Evolutionary conservation across 23 tunicate genomes (phyloP).

Genomic region (Styela clava): DNA sequence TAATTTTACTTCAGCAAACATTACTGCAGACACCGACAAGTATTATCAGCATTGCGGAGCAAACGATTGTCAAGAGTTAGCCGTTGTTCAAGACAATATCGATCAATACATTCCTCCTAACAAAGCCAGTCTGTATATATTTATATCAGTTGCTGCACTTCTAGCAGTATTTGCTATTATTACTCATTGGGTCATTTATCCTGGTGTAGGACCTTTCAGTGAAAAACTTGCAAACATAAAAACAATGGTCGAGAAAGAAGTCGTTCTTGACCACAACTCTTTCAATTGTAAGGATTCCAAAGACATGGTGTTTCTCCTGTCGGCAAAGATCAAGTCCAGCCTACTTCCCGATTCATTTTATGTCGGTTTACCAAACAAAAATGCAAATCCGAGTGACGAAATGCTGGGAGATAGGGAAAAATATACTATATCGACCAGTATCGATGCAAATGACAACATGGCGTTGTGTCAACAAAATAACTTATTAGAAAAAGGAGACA

Average conservation of each 20-base stretch:
- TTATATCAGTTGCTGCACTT: background rate
- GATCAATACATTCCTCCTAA: slow-evolving; percentile 18
- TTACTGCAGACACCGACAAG: background rate
- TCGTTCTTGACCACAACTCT: background rate
- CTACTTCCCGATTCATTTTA: no score
- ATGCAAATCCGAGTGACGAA: no score
- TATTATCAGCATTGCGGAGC: slow-evolving; percentile 11
- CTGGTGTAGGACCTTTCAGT: background rate
- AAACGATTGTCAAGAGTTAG: slow-evolving; percentile 4
- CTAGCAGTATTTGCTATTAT: slow-evolving; percentile 5
- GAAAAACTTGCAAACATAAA: slow-evolving; percentile 3
- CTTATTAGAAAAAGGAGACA: background rate
- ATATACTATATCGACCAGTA: no score
- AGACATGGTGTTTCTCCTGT: background rate
- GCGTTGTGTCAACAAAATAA: no score
- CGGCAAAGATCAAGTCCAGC: no score
- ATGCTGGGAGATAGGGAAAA: no score
- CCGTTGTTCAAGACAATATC: background rate
- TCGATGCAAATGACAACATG: no score
- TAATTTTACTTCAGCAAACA: background rate
- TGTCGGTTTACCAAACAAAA: no score
- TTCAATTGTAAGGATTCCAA: background rate
- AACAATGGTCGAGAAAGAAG: background rate
- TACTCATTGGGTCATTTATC: slow-evolving; percentile 3
- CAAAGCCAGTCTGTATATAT: slow-evolving; percentile 2